Percentiles rank a stretch among this genome's conserved stretches.
These are phyloP conservation scores for Cnemophilus loriae DNA, from an alignment of 2,113 vertebrate species.

Conservation along the genomic window DNA sequence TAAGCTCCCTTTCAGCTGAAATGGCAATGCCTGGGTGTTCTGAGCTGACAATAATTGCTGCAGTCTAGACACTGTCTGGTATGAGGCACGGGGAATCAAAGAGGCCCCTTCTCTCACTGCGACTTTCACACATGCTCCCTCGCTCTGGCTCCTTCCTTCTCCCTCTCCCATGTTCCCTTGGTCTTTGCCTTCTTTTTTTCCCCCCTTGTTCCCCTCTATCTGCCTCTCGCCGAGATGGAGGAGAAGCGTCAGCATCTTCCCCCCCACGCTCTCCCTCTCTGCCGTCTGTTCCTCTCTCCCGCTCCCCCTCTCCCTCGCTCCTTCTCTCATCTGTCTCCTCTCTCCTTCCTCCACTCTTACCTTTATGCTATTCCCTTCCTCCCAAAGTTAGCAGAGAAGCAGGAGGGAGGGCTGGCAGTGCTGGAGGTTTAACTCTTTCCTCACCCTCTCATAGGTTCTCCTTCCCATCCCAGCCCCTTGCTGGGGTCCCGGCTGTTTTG, in stretches of 20 bases:
- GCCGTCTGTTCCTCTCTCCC: slow-evolving; percentile 40
- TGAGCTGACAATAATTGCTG: slow-evolving; percentile 90
- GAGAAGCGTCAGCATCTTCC: slow-evolving; percentile 44
- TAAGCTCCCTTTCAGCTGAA: slow-evolving; percentile 84
- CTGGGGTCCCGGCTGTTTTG: neutral
- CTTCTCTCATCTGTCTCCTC: slow-evolving; percentile 52
- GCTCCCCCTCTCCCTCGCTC: slow-evolving; percentile 15
- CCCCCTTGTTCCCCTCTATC: slow-evolving; percentile 5
- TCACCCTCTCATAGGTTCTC: neutral
- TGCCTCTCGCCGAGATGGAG: slow-evolving; percentile 4
- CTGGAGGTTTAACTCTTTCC: slow-evolving; percentile 52
- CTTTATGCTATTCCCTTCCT: slow-evolving; percentile 59
- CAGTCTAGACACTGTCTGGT: slow-evolving; percentile 94
- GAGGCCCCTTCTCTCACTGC: slow-evolving; percentile 69
- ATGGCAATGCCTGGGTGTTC: slow-evolving; percentile 87
- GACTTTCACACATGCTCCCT: slow-evolving; percentile 68
- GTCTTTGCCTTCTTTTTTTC: slow-evolving; percentile 31
- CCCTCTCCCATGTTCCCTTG: slow-evolving; percentile 57
- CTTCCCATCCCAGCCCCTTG: neutral
- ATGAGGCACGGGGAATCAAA: slow-evolving; percentile 76
- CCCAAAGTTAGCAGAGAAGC: slow-evolving; percentile 54
- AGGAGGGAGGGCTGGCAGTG: neutral
- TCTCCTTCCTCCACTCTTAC: slow-evolving; percentile 45
- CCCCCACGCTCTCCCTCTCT: slow-evolving; percentile 53
- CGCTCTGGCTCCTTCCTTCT: slow-evolving; percentile 74